Conservation (phyloP, 2,113 vertebrate genomes). For the Ictalurus punctatus region DNA sequence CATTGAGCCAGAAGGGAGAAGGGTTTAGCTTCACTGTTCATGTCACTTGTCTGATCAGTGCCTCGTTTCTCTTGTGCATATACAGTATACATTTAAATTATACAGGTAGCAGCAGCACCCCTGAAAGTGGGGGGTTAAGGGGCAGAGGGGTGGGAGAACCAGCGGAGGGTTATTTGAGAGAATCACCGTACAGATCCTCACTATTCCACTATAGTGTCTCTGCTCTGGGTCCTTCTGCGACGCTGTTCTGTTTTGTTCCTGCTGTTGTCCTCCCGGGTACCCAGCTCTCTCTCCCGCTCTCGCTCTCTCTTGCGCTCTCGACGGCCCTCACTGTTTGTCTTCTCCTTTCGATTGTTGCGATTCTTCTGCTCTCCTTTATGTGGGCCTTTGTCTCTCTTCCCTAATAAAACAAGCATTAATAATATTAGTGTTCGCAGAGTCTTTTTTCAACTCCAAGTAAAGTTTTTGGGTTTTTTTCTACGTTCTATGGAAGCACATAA, state of each 20-base stretch:
- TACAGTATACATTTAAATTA: conserved; percentile 74
- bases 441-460: not conserved
- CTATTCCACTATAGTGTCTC: conserved; percentile 74
- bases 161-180: conserved; percentile 52
- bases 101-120: conserved; percentile 92
- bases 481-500: not conserved
- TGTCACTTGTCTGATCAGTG: conserved; percentile 60
- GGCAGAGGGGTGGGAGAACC: conserved; percentile 54
- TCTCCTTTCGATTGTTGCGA: conserved; percentile 85
- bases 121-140: conserved; percentile 63
- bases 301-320: conserved; percentile 72
- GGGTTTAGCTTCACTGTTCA: conserved; percentile 55
- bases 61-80: conserved; percentile 70
- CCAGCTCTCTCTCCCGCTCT: conserved; percentile 76
- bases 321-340: conserved; percentile 79
- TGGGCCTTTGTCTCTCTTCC: conserved; percentile 41
- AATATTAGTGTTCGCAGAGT: not conserved
- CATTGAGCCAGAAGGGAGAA: conserved; percentile 41
- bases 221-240: conserved; percentile 81
- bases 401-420: conserved; percentile 31
- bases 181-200: conserved; percentile 76
- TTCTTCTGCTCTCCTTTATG: conserved; percentile 80
- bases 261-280: conserved; percentile 82
- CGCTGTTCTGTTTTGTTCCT: conserved; percentile 88
- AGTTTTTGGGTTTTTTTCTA: not conserved